Conservation (phyloP, 2,888 invertebrate genomes). For the Harpalus rufipes region DNA sequence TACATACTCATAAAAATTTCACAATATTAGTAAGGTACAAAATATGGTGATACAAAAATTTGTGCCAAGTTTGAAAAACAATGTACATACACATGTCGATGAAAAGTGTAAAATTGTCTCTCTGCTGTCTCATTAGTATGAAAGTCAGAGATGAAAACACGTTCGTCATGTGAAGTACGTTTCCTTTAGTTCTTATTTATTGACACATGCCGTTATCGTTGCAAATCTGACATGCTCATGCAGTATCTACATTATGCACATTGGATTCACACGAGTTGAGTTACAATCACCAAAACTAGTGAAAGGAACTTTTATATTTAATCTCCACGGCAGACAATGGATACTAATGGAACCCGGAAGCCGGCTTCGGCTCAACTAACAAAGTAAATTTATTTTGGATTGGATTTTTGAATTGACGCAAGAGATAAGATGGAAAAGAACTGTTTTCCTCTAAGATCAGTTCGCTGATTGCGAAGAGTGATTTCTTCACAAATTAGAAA, state of each 20-base stretch:
- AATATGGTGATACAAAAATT: too few species aligned
- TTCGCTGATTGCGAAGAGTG: conserved; percentile 9
- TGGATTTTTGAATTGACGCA: conserved; percentile 28
- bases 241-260: not conserved
- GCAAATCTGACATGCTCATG: conserved; percentile 10
- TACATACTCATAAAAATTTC: too few species aligned
- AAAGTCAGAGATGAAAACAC: conserved; percentile 15
- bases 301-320: not conserved
- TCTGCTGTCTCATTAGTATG: conserved; percentile 12
- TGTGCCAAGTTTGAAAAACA: too few species aligned
- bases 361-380: not conserved
- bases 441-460: conserved; percentile 15
- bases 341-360: not conserved
- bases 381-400: conserved; percentile 24
- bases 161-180: conserved; percentile 12
- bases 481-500: not conserved
- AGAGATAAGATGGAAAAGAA: conserved; percentile 24
- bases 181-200: conserved; percentile 24
- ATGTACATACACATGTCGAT: not conserved
- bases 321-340: not conserved
- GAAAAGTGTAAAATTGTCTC: conserved; percentile 33
- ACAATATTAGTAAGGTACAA: too few species aligned
- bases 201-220: conserved; percentile 10
- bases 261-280: not conserved
- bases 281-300: too few species aligned